Percentiles rank a stretch among this genome's conserved stretches.
Evolutionary conservation across 2,888 invertebrate species (phyloP).

Genomic region (Lithophane semibrunnea): DNA sequence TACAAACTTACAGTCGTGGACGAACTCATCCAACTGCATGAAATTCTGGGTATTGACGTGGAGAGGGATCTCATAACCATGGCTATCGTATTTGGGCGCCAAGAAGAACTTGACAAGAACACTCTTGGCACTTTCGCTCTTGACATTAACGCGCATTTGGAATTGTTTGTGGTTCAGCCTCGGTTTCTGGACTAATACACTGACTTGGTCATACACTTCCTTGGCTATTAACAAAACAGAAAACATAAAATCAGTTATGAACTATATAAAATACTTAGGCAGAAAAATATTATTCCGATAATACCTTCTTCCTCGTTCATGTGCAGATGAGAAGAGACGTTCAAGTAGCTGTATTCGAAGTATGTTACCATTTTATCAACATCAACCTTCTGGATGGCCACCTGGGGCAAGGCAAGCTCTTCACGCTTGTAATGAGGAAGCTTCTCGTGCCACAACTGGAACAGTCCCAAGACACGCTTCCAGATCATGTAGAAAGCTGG

Average conservation of each 20-base stretch:
- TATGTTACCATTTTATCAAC: slow-evolving; percentile 92
- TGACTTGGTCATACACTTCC: slow-evolving; percentile 76
- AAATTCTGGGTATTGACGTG: slow-evolving; percentile 90
- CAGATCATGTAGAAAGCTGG: slow-evolving; percentile 93
- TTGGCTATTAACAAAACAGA: slow-evolving; percentile 72
- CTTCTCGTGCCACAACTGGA: slow-evolving; percentile 90
- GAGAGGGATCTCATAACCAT: slow-evolving; percentile 88
- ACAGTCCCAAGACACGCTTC: slow-evolving; percentile 91
- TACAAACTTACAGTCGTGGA: slow-evolving; percentile 85
- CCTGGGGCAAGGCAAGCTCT: slow-evolving; percentile 91
- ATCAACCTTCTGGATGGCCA: slow-evolving; percentile 91
- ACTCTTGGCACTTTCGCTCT: slow-evolving; percentile 88
- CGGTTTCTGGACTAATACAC: slow-evolving; percentile 91
- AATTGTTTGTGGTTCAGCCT: slow-evolving; percentile 93
- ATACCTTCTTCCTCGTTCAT: slow-evolving; percentile 78
- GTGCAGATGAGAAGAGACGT: slow-evolving; percentile 90
- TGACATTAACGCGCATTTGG: slow-evolving; percentile 91
- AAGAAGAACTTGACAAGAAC: slow-evolving; percentile 92
- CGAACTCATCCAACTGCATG: slow-evolving; percentile 90
- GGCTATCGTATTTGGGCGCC: slow-evolving; percentile 92
- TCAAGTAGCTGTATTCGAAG: slow-evolving; percentile 92
- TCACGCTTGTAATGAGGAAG: slow-evolving; percentile 91
- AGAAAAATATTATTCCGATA: not conserved
- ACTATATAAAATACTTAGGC: not conserved
- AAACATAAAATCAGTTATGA: not conserved